Base-by-base conservation (phyloP, 2,797 vertebrate species). In the Bradypodion ventrale region DNA sequence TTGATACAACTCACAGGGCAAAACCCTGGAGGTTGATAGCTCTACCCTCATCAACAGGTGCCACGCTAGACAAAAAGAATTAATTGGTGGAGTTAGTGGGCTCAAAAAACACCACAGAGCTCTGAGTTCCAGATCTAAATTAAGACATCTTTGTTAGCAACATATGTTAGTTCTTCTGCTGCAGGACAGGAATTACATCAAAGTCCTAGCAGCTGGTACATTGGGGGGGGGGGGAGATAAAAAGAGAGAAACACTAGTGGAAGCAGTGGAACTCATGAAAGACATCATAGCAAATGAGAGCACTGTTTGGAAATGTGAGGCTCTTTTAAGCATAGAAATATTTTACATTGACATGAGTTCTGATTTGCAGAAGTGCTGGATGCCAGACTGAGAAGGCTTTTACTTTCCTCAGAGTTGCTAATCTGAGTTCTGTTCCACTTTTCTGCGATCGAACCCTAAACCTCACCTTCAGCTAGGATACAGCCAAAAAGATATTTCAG, bases 51-150 rank as follows among this genome's bases (percentile, higher is more conserved):
- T 84, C 87, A 84, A 92, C 85, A 91, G 91, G 92, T 90, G 84
- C 91, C 91, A 90, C 83, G 92, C 59, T 56, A 92, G 86, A 82
- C 91, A 90, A 73, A 89, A 92, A 72, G 82, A 91, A 92, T 89
- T 88, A 88, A 89, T 91, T 80, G 70, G 83, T 77, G 70, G 85
- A 70, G 40, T 90, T 84, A 78, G 29, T 74, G 10, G 29, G 29
- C 85, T 85, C 6, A 52, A 83, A 83, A 25, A 91, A 27, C 0
- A 9, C 85, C 77, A 83, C 80, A 86, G 85, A 56, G 68, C 82
- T 80, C 72, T 74, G 85, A 89, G 92, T 88, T 59, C 68, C 42
- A 65, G 85, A 84, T 0, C 81, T 82, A 42, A 88, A 89, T 87
- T 62, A 88, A 29, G 40, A 46, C n/a, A 7, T 87, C 46, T 89